phyloP scores from a whole-genome alignment of 2,113 vertebrate genomes.

The Psilopogon haemacephalus region DNA sequence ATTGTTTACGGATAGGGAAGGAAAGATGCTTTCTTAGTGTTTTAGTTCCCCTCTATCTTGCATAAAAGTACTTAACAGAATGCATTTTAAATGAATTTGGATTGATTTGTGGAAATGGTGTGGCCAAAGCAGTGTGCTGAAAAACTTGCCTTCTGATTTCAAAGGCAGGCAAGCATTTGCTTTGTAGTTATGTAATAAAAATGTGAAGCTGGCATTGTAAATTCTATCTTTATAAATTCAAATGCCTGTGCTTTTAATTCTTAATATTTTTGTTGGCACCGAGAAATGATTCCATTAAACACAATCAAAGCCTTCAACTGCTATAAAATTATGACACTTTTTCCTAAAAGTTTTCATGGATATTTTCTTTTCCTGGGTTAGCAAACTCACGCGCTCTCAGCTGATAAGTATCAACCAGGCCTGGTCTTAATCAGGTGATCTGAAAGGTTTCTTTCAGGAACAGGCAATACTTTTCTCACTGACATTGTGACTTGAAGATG shows the following conservation, averaged over 20 bases:
- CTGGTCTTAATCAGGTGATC: background rate
- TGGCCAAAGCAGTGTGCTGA: background rate
- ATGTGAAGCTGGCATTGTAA: background rate
- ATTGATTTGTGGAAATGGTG: conserved; percentile 4
- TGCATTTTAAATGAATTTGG: conserved; percentile 25
- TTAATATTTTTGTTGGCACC: background rate
- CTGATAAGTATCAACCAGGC: background rate
- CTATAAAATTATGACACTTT: background rate
- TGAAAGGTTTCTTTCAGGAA: background rate
- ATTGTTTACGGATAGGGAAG: background rate
- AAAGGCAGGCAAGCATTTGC: background rate
- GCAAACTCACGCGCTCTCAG: background rate
- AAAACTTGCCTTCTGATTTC: conserved; percentile 1
- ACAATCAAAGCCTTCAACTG: background rate
- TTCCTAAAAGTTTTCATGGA: background rate
- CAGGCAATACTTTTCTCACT: background rate
- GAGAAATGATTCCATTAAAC: background rate
- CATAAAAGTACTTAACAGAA: conserved; percentile 43
- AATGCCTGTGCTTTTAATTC: background rate
- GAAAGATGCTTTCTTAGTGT: background rate
- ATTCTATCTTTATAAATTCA: background rate
- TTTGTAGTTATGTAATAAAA: background rate
- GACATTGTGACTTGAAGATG: background rate
- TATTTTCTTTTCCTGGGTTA: background rate
- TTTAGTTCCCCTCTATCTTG: background rate